Percentiles rank a stretch among this genome's conserved stretches.
Evolutionary conservation across 2,888 invertebrate genomes (phyloP).

Genomic region (Odontocolon sp.): DNA sequence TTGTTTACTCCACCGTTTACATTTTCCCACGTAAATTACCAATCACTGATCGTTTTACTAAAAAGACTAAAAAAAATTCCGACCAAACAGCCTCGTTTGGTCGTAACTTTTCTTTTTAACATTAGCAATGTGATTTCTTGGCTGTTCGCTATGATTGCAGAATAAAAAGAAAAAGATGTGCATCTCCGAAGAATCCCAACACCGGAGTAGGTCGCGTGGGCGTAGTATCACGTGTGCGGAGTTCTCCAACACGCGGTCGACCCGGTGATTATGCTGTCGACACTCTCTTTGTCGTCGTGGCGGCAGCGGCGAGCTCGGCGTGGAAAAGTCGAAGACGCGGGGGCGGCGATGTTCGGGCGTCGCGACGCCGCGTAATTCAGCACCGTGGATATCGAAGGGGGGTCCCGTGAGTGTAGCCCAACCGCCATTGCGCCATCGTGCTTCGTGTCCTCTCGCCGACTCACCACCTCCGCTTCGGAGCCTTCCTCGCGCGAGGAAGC

Average conservation of each 20-base stretch:
- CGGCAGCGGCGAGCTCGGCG: not conserved
- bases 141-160: too few species aligned
- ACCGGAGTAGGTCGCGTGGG: slow-evolving; percentile 62
- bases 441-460: slow-evolving; percentile 41
- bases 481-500: slow-evolving; percentile 56
- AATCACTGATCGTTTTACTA: too few species aligned
- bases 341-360: not conserved
- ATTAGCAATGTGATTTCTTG: too few species aligned
- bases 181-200: not conserved
- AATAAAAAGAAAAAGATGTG: slow-evolving; percentile 1
- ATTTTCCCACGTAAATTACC: too few species aligned
- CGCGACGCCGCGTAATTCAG: not conserved
- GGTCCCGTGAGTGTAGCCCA: slow-evolving; percentile 23
- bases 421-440: slow-evolving; percentile 61
- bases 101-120: too few species aligned
- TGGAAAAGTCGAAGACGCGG: not conserved
- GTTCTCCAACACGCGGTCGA: slow-evolving; percentile 59
- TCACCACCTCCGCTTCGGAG: slow-evolving; percentile 43
- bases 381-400: slow-evolving; percentile 4
- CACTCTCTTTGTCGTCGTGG: slow-evolving; percentile 66
- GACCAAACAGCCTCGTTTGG: too few species aligned
- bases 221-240: slow-evolving; percentile 31
- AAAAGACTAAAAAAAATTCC: too few species aligned
- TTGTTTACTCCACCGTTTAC: too few species aligned
- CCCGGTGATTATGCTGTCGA: slow-evolving; percentile 77